Evolutionary conservation across 2,797 vertebrate genomes (phyloP).

Genomic region (Acanthiza pusilla): DNA sequence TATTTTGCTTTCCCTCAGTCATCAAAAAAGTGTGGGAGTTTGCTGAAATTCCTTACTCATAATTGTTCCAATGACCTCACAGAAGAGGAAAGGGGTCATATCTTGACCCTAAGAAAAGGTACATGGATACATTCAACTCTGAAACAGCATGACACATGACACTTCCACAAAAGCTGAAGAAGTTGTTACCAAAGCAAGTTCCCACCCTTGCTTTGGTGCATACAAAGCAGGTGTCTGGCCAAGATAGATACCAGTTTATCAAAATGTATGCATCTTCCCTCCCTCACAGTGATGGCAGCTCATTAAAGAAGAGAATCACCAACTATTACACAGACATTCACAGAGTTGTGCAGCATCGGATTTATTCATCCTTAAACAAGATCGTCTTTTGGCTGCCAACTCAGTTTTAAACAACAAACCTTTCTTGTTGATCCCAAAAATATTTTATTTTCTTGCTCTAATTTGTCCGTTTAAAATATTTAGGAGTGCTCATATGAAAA

Average conservation of each 20-base stretch:
- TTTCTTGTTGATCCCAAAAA: not conserved
- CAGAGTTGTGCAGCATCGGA: not conserved
- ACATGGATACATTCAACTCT: not conserved
- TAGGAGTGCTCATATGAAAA: slow-evolving; percentile 77
- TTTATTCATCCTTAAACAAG: not conserved
- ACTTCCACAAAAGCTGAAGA: not conserved
- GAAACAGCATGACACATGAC: not conserved
- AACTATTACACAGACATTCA: not conserved
- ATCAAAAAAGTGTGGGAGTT: not conserved
- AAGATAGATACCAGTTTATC: not conserved
- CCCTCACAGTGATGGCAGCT: not conserved
- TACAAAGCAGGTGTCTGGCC: not conserved
- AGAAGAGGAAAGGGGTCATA: not conserved
- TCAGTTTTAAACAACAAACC: not conserved
- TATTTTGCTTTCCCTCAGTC: not conserved
- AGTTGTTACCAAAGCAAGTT: not conserved
- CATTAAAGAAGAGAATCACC: not conserved
- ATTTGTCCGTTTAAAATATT: slow-evolving; percentile 66
- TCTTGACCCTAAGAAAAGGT: not conserved
- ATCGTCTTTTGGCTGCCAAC: not conserved
- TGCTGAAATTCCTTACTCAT: not conserved
- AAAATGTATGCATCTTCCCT: not conserved
- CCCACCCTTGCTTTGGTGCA: not conserved
- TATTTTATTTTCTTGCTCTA: not conserved
- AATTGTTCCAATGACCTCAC: not conserved